A percentile compares a stretch with the other conserved stretches of the same genome.
phyloP scores from a whole-genome alignment of 2,888 invertebrate genomes.

The Pyrgus malvae region DNA sequence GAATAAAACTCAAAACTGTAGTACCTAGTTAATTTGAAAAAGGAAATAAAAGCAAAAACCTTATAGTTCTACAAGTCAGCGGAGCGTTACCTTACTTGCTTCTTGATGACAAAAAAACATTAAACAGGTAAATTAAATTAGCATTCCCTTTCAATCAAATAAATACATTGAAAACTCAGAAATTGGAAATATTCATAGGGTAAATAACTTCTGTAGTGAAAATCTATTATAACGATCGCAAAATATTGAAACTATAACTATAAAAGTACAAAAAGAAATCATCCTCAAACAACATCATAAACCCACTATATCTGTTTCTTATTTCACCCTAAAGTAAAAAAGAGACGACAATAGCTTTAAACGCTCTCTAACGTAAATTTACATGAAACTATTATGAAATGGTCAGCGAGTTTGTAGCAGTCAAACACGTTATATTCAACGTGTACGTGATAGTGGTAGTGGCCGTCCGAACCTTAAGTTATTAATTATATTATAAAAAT shows the following conservation, averaged over 20 bases:
- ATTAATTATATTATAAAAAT: no score
- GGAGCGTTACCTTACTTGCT: neutral
- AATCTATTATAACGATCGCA: neutral
- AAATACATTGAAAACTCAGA: no score
- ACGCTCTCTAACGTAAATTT: conserved; percentile 2
- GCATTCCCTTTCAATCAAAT: no score
- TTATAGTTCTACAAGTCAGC: neutral
- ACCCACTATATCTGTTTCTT: neutral
- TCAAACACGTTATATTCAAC: neutral
- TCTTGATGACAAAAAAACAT: no score
- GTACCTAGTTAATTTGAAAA: no score
- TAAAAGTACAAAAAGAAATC: neutral
- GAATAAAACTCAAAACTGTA: no score
- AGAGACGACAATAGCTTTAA: neutral
- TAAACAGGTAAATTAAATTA: no score
- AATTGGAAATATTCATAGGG: no score
- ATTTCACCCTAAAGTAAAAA: neutral
- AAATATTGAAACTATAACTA: neutral
- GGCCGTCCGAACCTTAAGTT: no score
- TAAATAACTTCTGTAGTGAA: no score
- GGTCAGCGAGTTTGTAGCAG: neutral
- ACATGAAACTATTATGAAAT: conserved; percentile 8
- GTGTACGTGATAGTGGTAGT: neutral
- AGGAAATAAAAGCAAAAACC: no score
- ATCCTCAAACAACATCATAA: neutral